Conservation (phyloP, 2,888 invertebrate species). For the Brachyptera risi region DNA sequence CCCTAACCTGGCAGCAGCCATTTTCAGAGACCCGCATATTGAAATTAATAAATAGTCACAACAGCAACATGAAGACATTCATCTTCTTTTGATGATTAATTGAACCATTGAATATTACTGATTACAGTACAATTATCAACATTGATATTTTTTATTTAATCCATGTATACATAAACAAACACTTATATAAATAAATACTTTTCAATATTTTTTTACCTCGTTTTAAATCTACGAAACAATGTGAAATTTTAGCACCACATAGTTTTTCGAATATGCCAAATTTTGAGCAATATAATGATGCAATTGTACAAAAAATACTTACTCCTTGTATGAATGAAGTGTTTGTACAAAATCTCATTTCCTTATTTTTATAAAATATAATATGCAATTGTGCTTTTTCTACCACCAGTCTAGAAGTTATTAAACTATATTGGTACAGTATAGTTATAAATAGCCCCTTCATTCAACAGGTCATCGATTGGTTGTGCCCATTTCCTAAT, state of each 20-base stretch:
- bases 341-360: constrained; percentile 11
- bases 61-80: too few relatives aligned
- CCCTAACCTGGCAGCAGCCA: too few relatives aligned
- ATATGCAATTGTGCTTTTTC: constrained; percentile 13
- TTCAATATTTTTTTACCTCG: background rate
- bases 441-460: too few relatives aligned
- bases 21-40: background rate
- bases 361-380: constrained; percentile 15
- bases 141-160: too few relatives aligned
- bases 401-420: too few relatives aligned
- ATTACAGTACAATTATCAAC: too few relatives aligned
- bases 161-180: too few relatives aligned
- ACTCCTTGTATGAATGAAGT: constrained; percentile 11
- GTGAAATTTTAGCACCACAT: constrained; percentile 4
- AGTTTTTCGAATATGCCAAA: background rate
- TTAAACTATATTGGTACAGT: too few relatives aligned
- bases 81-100: too few relatives aligned
- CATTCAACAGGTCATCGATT: too few relatives aligned
- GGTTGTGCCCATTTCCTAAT: too few relatives aligned
- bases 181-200: constrained; percentile 7
- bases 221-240: background rate
- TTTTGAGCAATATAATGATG: constrained; percentile 6
- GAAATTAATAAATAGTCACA: constrained; percentile 3
- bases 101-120: too few relatives aligned
- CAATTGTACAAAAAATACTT: background rate